These are phyloP conservation scores for Druceiella hillmani DNA, from an alignment of 2,888 invertebrate species.

Conservation along the genomic window DNA sequence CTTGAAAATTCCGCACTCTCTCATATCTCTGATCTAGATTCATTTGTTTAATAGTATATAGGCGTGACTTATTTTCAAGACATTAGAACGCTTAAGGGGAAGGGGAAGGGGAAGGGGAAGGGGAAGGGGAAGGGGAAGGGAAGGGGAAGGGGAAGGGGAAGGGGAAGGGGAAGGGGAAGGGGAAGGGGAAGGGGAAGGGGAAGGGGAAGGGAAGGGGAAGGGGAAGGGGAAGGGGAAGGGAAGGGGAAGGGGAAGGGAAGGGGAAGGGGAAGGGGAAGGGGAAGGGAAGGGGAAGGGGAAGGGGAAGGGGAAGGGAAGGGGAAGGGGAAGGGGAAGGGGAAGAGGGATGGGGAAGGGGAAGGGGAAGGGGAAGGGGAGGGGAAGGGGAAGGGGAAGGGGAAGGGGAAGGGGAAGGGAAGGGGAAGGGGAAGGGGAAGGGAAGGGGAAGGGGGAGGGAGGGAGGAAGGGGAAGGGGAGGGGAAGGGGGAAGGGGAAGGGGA, in stretches of 20 bases:
- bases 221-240: neutral
- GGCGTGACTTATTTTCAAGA: too few relatives aligned
- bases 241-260: neutral
- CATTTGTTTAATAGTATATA: too few relatives aligned
- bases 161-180: neutral
- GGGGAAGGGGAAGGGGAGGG: neutral
- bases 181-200: neutral
- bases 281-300: neutral
- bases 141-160: neutral
- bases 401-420: neutral
- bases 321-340: neutral
- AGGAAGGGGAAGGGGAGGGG: too few relatives aligned
- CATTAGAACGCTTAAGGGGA: too few relatives aligned
- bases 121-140: neutral
- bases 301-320: slow-evolving; percentile 1
- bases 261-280: neutral
- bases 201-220: neutral
- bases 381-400: neutral
- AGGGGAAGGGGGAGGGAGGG: too few relatives aligned
- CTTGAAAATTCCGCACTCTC: too few relatives aligned
- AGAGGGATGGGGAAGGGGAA: neutral
- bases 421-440: neutral
- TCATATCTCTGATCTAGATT: too few relatives aligned
- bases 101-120: too few relatives aligned
- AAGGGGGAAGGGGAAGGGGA: neutral